phyloP scores from a whole-genome alignment of 2,888 invertebrate genomes.

The Protonemura montana region DNA sequence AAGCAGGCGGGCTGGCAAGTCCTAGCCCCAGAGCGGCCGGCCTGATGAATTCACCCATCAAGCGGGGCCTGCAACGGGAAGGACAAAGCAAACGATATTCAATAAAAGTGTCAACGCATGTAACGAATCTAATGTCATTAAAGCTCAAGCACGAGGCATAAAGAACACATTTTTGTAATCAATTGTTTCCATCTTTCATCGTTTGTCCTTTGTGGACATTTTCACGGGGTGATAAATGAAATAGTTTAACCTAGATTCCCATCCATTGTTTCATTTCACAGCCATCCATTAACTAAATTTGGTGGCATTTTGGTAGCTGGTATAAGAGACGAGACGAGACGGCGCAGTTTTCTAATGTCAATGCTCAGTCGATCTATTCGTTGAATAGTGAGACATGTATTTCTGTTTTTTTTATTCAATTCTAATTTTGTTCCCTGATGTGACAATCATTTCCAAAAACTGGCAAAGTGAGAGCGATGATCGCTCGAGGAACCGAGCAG shows the following conservation, averaged over 20 bases:
- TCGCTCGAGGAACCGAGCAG: background rate
- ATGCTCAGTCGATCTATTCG: background rate
- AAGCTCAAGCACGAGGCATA: slow-evolving; percentile 24
- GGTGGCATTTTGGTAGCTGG: background rate
- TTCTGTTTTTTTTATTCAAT: background rate
- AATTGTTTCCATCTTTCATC: slow-evolving; percentile 16
- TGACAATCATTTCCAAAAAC: background rate
- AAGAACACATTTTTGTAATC: slow-evolving; percentile 14
- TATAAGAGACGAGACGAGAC: background rate
- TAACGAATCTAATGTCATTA: slow-evolving; percentile 25
- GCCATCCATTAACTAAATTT: background rate
- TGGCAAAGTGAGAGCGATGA: background rate
- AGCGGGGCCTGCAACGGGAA: background rate
- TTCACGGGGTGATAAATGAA: background rate
- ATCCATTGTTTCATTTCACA: background rate
- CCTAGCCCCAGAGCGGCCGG: too few species aligned
- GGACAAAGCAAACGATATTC: slow-evolving; percentile 27
- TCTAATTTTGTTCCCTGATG: background rate
- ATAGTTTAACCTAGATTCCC: slow-evolving; percentile 5
- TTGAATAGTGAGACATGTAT: background rate
- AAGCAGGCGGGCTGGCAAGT: too few species aligned
- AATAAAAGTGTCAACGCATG: slow-evolving; percentile 33
- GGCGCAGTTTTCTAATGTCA: background rate
- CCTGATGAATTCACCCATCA: slow-evolving; percentile 27
- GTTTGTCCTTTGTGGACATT: slow-evolving; percentile 12